Conservation (phyloP, 2,113 vertebrate species). For the Cinclus cinclus region DNA sequence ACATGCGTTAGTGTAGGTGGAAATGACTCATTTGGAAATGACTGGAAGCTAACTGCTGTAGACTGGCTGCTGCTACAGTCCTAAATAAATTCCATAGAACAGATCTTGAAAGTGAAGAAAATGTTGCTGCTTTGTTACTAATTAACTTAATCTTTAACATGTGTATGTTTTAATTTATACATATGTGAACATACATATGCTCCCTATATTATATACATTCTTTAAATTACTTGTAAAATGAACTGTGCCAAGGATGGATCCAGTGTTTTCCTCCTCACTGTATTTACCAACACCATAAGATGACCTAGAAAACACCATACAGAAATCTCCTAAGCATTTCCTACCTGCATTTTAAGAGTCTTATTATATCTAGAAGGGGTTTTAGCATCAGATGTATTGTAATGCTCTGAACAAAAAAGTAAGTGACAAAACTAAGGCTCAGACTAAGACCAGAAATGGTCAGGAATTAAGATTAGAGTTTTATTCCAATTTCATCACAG, state of each 20-base stretch:
- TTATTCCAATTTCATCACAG: neutral
- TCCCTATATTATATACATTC: neutral
- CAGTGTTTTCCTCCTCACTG: neutral
- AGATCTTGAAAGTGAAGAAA: conserved; percentile 5
- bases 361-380: neutral
- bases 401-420: neutral
- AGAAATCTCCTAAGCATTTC: neutral
- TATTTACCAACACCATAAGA: neutral
- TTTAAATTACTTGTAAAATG: neutral
- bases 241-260: neutral
- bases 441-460: neutral
- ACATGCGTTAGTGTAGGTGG: conserved; percentile 69
- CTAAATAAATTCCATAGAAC: conserved; percentile 46
- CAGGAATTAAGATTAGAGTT: neutral
- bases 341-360: neutral
- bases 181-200: neutral
- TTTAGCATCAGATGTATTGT: neutral
- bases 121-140: neutral
- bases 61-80: conserved; percentile 21
- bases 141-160: neutral
- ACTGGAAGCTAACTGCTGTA: conserved; percentile 58
- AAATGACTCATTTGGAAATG: conserved; percentile 62
- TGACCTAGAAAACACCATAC: neutral
- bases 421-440: neutral
- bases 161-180: neutral